Evolutionary conservation across 2,888 invertebrate species (phyloP).

Genomic region (Rhopalosiphum nymphaeae): DNA sequence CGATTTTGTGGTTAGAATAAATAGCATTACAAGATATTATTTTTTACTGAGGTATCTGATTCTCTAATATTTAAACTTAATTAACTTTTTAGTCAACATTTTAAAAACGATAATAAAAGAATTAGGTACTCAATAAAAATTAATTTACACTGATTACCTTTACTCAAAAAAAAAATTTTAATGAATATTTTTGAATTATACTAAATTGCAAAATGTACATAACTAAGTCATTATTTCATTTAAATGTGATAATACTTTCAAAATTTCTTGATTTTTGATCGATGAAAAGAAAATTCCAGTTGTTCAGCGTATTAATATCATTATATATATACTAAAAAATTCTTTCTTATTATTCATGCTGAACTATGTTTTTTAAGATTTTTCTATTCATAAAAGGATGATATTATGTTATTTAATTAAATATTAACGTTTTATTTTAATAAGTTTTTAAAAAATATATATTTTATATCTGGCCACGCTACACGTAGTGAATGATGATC

Average conservation of each 20-base stretch:
- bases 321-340: too few species aligned
- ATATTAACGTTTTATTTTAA: too few species aligned
- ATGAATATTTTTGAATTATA: not conserved
- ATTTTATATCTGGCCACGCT: too few species aligned
- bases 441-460: too few species aligned
- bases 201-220: not conserved
- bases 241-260: not conserved
- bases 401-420: too few species aligned
- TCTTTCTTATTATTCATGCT: too few species aligned
- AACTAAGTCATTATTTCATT: not conserved
- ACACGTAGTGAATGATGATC: too few species aligned
- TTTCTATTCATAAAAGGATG: too few species aligned
- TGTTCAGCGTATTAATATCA: too few species aligned
- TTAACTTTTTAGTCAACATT: not conserved
- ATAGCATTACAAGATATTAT: slow-evolving; percentile 10
- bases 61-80: not conserved
- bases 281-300: too few species aligned
- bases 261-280: too few species aligned
- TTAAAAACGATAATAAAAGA: not conserved
- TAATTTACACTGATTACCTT: not conserved
- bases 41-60: not conserved
- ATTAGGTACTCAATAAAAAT: not conserved
- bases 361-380: too few species aligned
- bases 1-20: slow-evolving; percentile 19
- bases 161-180: not conserved